Conservation (phyloP, 2,888 invertebrate genomes). For the Choristoneura rosaceana region DNA sequence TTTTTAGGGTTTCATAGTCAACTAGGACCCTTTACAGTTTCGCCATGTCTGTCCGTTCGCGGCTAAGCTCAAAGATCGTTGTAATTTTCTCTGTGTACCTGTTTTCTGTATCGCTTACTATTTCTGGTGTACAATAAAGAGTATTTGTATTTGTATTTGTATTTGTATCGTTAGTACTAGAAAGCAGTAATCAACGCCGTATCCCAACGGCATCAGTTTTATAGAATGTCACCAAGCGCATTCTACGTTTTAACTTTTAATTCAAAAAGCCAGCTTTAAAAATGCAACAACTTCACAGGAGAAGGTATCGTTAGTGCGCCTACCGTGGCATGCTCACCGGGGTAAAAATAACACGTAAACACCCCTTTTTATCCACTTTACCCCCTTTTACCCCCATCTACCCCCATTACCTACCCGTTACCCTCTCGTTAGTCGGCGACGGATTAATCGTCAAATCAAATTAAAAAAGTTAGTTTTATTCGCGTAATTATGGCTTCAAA, state of each 20-base stretch:
- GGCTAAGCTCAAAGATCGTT: no score
- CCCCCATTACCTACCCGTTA: slow-evolving; percentile 1
- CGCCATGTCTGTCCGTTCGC: no score
- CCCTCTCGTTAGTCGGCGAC: slow-evolving; percentile 10
- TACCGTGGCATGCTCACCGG: not conserved
- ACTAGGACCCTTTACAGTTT: no score
- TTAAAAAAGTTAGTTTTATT: slow-evolving; percentile 15
- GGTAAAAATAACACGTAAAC: slow-evolving; percentile 9
- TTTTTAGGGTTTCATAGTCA: no score
- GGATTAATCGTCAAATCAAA: slow-evolving; percentile 14
- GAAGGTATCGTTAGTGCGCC: not conserved
- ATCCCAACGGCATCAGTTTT: no score
- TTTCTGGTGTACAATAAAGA: no score
- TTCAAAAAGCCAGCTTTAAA: not conserved
- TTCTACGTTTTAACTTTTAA: not conserved
- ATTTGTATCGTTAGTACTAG: no score
- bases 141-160: no score
- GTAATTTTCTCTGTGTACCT: no score
- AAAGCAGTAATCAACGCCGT: no score
- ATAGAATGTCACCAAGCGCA: no score
- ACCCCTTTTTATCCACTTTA: not conserved
- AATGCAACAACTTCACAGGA: not conserved
- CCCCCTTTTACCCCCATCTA: not conserved
- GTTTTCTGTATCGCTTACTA: no score
- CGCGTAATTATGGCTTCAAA: slow-evolving; percentile 9